Evolutionary conservation across 2,888 invertebrate genomes (phyloP).

Genomic region (Hirtodrosophila confusa): DNA sequence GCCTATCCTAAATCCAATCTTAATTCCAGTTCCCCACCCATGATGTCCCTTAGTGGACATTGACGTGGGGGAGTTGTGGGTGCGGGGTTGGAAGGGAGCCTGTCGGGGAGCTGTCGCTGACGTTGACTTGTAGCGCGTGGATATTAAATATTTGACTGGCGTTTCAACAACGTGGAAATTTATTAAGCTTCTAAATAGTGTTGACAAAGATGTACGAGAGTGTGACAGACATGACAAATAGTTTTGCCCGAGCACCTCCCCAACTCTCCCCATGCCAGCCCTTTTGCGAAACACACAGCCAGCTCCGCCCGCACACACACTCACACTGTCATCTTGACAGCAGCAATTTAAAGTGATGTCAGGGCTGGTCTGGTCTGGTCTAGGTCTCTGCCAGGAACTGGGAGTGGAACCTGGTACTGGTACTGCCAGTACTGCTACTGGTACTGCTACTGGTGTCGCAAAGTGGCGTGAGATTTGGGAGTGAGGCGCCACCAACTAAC

Average conservation of each 20-base stretch:
- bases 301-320: slow-evolving; percentile 1
- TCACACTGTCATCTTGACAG: slow-evolving; percentile 60
- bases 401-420: neutral
- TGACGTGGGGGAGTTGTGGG: neutral
- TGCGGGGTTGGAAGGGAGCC: neutral
- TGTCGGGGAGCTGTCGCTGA: slow-evolving; percentile 17
- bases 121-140: slow-evolving; percentile 44
- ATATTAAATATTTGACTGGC: slow-evolving; percentile 63
- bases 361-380: slow-evolving; percentile 14
- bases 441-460: slow-evolving; percentile 52
- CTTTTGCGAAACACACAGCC: slow-evolving; percentile 5
- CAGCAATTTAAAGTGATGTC: slow-evolving; percentile 73
- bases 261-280: slow-evolving; percentile 15
- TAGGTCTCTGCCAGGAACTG: slow-evolving; percentile 11
- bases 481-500: slow-evolving; percentile 35
- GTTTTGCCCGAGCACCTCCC: slow-evolving; percentile 40
- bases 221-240: slow-evolving; percentile 78
- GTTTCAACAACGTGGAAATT: slow-evolving; percentile 69
- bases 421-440: no score
- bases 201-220: slow-evolving; percentile 81
- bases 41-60: neutral
- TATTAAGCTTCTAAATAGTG: slow-evolving; percentile 78
- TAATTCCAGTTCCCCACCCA: no score
- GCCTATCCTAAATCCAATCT: no score
- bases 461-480: slow-evolving; percentile 60